A percentile compares a stretch with the other conserved stretches of the same genome.
Evolutionary conservation across 2,797 vertebrate genomes (phyloP).

Genomic region (Hippocampus kuda): DNA sequence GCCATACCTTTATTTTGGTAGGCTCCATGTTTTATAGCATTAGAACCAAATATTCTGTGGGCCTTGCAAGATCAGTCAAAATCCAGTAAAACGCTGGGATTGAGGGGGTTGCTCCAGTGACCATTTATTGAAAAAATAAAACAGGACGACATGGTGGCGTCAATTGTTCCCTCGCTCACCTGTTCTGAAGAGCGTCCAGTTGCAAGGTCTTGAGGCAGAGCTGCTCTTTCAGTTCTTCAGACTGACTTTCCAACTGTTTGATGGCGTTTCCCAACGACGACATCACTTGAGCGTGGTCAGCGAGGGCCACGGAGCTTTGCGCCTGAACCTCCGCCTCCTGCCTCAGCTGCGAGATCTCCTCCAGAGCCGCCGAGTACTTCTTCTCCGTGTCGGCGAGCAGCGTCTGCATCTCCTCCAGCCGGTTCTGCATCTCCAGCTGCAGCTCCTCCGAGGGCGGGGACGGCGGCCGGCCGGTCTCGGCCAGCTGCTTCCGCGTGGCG

Average conservation of each 20-base stretch:
- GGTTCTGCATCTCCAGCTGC: conserved; percentile 36
- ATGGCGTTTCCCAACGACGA: conserved; percentile 73
- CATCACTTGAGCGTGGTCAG: conserved; percentile 81
- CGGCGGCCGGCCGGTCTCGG: conserved; percentile 40
- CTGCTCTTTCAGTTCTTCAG: conserved; percentile 64
- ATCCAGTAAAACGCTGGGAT: no score
- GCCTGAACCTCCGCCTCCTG: conserved; percentile 75
- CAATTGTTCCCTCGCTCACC: conserved; percentile 32
- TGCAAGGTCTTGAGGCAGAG: conserved; percentile 70
- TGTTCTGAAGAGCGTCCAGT: conserved; percentile 75
- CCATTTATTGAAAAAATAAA: no score
- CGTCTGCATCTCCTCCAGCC: conserved; percentile 74
- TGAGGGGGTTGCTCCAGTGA: no score
- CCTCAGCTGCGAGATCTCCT: conserved; percentile 71
- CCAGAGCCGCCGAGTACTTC: conserved; percentile 62
- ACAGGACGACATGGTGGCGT: not conserved
- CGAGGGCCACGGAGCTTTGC: conserved; percentile 71
- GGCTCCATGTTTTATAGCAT: no score
- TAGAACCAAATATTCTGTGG: no score
- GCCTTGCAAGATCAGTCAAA: no score
- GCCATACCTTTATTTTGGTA: no score
- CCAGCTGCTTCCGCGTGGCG: conserved; percentile 50
- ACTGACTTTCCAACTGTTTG: conserved; percentile 76
- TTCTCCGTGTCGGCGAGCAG: conserved; percentile 66
- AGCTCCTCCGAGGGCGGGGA: conserved; percentile 53